Percentiles rank a stretch among this genome's conserved stretches.
Conservation (phyloP, 2,888 invertebrate species). For the Suillia variegata region DNA sequence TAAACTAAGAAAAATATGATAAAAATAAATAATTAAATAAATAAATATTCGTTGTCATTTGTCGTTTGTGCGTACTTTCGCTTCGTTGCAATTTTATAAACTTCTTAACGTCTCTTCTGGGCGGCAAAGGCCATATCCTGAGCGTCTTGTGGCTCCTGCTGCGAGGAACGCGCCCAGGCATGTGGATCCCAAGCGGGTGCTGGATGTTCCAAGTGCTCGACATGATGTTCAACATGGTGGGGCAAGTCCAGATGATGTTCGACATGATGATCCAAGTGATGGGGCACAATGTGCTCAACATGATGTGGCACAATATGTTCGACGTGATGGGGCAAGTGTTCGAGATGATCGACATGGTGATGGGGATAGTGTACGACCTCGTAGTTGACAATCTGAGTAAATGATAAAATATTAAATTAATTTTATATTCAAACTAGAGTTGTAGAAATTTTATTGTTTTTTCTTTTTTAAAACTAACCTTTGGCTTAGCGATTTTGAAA, state of each 20-base stretch:
- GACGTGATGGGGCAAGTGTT: conserved; percentile 50
- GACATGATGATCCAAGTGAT: conserved; percentile 58
- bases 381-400: conserved; percentile 73
- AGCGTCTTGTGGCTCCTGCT: conserved; percentile 61
- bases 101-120: conserved; percentile 46
- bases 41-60: conserved; percentile 23
- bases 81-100: conserved; percentile 24
- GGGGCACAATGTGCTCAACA: conserved; percentile 51
- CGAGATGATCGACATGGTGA: conserved; percentile 62
- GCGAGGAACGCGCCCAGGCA: conserved; percentile 68
- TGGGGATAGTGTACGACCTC: conserved; percentile 85
- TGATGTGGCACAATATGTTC: conserved; percentile 56
- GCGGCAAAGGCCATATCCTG: conserved; percentile 59
- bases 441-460: background rate
- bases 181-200: conserved; percentile 63
- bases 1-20: too few species aligned
- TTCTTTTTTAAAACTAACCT: conserved; percentile 61
- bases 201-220: conserved; percentile 63
- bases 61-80: conserved; percentile 24
- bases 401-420: background rate
- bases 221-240: conserved; percentile 66
- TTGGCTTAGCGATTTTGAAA: conserved; percentile 86
- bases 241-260: conserved; percentile 45
- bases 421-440: background rate
- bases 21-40: conserved; percentile 31